Evolutionary conservation across 92 coral and sea anemone species (phyloP).

Genomic region (Meandrina meandrites): DNA sequence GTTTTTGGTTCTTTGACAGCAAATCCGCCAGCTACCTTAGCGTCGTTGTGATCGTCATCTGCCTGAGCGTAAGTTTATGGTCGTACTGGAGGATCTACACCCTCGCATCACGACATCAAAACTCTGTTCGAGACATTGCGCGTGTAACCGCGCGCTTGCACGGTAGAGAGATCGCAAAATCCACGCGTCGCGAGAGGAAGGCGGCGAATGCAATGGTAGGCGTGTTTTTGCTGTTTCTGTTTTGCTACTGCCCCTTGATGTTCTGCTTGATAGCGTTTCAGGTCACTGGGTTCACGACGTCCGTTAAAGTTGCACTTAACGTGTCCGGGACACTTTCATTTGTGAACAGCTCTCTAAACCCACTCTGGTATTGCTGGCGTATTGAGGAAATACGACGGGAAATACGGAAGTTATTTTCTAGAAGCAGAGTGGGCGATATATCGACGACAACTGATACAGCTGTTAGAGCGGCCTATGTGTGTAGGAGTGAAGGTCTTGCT

Average conservation of each 20-base stretch:
- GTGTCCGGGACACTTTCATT: neutral
- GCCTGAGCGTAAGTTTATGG: neutral
- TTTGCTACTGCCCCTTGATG: constrained; percentile 3
- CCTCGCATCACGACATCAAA: neutral
- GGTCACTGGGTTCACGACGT: neutral
- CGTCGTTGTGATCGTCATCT: neutral
- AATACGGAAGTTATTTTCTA: neutral
- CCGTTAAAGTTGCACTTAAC: neutral
- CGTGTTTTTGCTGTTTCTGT: neutral
- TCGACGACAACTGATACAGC: neutral
- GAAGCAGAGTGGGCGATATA: neutral
- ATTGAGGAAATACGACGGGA: neutral
- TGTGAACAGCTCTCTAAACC: constrained; percentile 2
- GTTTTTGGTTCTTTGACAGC: constrained; percentile 5
- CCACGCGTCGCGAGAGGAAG: constrained; percentile 1
- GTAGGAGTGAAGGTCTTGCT: neutral
- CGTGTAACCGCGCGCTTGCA: neutral
- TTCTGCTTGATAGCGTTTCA: constrained; percentile 4
- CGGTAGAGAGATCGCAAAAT: neutral
- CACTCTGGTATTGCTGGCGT: constrained; percentile 22
- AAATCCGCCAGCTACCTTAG: neutral
- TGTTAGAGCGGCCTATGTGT: neutral
- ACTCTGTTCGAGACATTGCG: constrained; percentile 13
- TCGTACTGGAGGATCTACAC: neutral
- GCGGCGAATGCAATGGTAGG: neutral